Base-by-base conservation (phyloP, 2,888 invertebrate species). In the Spodoptera picta region DNA sequence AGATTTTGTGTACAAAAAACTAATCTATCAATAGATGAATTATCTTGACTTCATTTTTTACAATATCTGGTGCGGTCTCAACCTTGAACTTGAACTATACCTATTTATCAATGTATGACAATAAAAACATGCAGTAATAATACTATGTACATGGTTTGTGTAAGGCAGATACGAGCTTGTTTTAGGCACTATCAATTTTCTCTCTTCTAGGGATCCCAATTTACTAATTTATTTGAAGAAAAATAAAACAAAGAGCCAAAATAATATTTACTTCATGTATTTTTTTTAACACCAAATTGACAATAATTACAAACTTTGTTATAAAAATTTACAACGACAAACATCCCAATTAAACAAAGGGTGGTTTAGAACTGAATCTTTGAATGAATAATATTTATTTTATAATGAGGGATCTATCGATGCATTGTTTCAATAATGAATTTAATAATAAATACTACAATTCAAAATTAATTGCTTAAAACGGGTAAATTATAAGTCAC, bases 281-380 rank as follows among this genome's bases (percentile, higher is more conserved):
- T 74, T 75, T 75, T 77, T 69, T 62, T 81, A 84, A 87, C 83
- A 83, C 82, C 82, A 84, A 86, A 77, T 86, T 87, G 86, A 85
- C 83, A 80, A 81, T 77, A 76, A 78, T 82, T 83, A 85, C 78
- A 83, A 83, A 83, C 79, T 67, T 73, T 78, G 55, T 77, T 82
- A 83, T 68, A 81, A 83, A 84, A 83, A 75, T 77, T 36, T 75
- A 80, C 69, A 77, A 77, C 61, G 52, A 71, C 64, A 57, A 77
- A 73, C 73, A 61, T 80, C 60, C 24, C 62, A 71, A 72, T 62
- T 43, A 71, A 65, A 70, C 60, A 64, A 67, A 65, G 52, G 14
- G 56, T 57, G 48, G 52, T 59, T 68, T 67, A 62, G 11, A 48
- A 44, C 41, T 9, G 43, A 46, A 49, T 70, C 27, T 6, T 56